Conservation (phyloP, 2,888 invertebrate genomes). For the Mechanitis mazaeus region DNA sequence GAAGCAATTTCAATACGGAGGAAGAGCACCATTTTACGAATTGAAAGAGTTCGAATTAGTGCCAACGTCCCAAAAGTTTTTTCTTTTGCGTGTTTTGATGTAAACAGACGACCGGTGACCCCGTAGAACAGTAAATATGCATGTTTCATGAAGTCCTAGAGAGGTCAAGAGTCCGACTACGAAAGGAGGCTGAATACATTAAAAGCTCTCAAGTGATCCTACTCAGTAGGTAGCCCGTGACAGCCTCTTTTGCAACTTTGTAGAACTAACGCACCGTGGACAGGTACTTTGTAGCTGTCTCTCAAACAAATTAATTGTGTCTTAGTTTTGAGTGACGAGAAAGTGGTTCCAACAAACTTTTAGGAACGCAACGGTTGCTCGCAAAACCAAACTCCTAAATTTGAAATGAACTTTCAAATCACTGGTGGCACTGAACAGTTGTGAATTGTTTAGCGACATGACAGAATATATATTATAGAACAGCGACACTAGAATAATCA, state of each 20-base stretch:
- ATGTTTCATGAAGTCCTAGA: slow-evolving; percentile 72
- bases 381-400: slow-evolving; percentile 13
- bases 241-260: slow-evolving; percentile 63
- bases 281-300: slow-evolving; percentile 73
- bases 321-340: slow-evolving; percentile 67
- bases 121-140: slow-evolving; percentile 63
- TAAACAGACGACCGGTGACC: slow-evolving; percentile 61
- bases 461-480: neutral
- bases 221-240: slow-evolving; percentile 45
- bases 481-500: too few species aligned
- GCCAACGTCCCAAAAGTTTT: slow-evolving; percentile 61
- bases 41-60: slow-evolving; percentile 58
- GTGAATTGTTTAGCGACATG: neutral
- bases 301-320: slow-evolving; percentile 73
- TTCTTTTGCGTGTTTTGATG: slow-evolving; percentile 68
- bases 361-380: slow-evolving; percentile 49
- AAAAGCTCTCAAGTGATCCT: slow-evolving; percentile 51
- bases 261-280: slow-evolving; percentile 55
- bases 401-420: slow-evolving; percentile 37
- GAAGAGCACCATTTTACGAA: slow-evolving; percentile 34
- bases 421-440: neutral
- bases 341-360: slow-evolving; percentile 63
- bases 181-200: slow-evolving; percentile 56
- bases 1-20: slow-evolving; percentile 24
- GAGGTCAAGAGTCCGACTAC: slow-evolving; percentile 61